phyloP scores from a whole-genome alignment of 2,888 invertebrate species.

The Scaptomyza flava region DNA sequence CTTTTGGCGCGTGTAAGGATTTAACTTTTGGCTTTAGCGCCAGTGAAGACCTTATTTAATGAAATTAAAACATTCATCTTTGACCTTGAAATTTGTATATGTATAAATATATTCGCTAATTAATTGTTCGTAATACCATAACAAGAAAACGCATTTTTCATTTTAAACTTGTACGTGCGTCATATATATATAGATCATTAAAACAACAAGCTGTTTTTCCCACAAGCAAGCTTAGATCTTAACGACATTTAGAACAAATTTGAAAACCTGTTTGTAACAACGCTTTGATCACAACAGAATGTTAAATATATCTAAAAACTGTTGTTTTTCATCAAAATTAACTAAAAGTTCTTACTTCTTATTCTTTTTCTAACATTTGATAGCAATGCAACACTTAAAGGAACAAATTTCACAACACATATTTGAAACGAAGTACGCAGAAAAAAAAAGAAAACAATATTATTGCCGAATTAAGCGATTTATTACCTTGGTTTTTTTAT shows the following conservation, averaged over 20 bases:
- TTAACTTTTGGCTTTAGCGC: neutral
- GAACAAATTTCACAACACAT: neutral
- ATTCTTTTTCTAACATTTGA: neutral
- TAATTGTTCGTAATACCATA: constrained; percentile 3
- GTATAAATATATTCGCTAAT: neutral
- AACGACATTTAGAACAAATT: constrained; percentile 1
- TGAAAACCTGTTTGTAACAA: constrained; percentile 1
- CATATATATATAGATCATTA: neutral
- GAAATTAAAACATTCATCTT: constrained; percentile 1
- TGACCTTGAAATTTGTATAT: too few species aligned
- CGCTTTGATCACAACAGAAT: neutral
- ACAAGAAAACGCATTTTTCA: neutral
- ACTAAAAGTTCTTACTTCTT: neutral
- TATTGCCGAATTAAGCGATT: neutral
- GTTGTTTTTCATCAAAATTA: neutral
- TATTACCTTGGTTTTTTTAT: neutral
- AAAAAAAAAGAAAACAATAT: neutral
- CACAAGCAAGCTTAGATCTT: neutral
- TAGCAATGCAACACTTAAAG: neutral
- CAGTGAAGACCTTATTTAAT: neutral
- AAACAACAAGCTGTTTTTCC: neutral
- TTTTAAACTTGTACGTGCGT: neutral
- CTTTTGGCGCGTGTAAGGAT: neutral
- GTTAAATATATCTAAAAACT: neutral
- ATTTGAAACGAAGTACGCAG: too few species aligned